Evolutionary conservation across 2,113 vertebrate genomes (phyloP), one percentile per base, ranked within the genome.

Genomic region (Notiomystis cincta): DNA sequence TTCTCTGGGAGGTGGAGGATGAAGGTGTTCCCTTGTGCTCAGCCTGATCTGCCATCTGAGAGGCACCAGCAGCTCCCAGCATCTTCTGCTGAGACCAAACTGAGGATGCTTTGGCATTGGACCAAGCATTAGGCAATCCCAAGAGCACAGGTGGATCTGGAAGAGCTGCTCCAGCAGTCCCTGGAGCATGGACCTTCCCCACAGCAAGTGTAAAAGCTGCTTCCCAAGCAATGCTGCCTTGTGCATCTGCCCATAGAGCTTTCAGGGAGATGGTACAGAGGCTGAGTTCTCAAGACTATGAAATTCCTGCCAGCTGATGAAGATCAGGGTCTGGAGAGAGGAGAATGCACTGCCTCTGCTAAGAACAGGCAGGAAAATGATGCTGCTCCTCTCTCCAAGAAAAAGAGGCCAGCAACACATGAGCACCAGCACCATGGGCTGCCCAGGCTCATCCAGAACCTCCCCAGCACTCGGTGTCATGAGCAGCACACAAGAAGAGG

Each of bases 401-500:
- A 30, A 9, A 19, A 66, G 37, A 27, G 15, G 22, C 50, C 69
- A 61, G 45, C 6, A 15, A 38, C 42, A 33, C 1, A 2, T 0
- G 1, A n/a, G 45, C 5, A 7, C 67, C 13, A 2, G 62, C 72
- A 71, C 28, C 6, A 1, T 4, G 61, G 65, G 66, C 70, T 81
- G 38, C 48, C 24, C 64, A 4, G 31, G n/a, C 42, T 53, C 15
- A 4, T 45, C 48, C 47, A 4, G 1, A 6, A 47, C 44, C 48
- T 38, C 23, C 51, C 67, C 67, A 47, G 54, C 22, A 30, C 13
- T 1, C 5, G 47, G 21, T 54, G 73, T 22, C 9, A 11, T 3
- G 11, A 65, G 13, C 44, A 60, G 13, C 25, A 25, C 9, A 7
- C 0, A 6, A 33, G 54, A 23, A n/a, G 50, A n/a, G 45, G 35